Base-by-base conservation (phyloP, 2,888 invertebrate species). In the Hirtodrosophila confusa region DNA sequence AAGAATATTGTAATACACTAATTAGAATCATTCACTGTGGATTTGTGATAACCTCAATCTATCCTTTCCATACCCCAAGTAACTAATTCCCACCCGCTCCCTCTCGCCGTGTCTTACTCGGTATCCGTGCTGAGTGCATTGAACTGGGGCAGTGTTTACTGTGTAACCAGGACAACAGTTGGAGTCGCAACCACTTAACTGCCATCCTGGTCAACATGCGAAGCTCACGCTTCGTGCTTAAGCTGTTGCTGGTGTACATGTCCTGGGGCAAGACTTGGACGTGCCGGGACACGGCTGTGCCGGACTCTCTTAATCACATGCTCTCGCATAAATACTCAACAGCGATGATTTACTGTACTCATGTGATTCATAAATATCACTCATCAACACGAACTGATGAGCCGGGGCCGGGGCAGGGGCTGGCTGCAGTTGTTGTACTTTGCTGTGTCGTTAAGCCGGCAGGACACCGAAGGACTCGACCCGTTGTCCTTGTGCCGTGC, bases 301-400 rank as follows among this genome's bases (percentile, higher is more conserved):
- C 57, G 73, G 72, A 76, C 74, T 53, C 57, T 37, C 73, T 66
- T 72, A 71, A 71, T 70, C 73, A 66, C 67, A 77, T 44, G 61
- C 62, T 55, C 55, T 72, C 60, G 55, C 64, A 72, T 48, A 65
- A 70, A 69, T 69, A 51, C 71, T 48, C 57, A 47, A 47, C 50
- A 48, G 50, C 57, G 50, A 69, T 84, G 80, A 88, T 77, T 86
- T 88, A 83, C 60, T 65, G 69, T 54, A 71, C 86, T 73, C 80
- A 58, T 71, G 85, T 88, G 89, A 88, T 79, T 86, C 85, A 86
- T 86, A 86, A 86, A 89, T 89, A 86, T 88, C 80, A 73, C 68
- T 71, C 67, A 74, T 78, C 80, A 73, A 39, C 75, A 75, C 58
- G 39, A 41, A 39, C 29, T 9, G 8, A n/a, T 7, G 7, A n/a